Evolutionary conservation across 2,888 invertebrate genomes (phyloP), one percentile per base, ranked within the genome.

Genomic region (Cheilosia pagana): DNA sequence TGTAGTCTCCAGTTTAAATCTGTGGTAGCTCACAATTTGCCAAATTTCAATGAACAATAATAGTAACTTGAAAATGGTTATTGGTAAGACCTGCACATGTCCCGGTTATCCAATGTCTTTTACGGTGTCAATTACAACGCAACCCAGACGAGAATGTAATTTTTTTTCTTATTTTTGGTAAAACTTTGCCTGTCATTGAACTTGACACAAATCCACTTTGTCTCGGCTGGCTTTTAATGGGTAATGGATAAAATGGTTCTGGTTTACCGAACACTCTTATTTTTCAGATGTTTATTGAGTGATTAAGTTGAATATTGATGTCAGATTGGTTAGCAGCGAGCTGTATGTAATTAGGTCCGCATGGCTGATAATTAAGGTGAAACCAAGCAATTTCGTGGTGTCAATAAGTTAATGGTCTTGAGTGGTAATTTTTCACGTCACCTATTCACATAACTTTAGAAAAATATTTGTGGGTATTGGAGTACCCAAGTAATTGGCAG

Each of bases 351-450:
- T 67, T 68, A 68, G 68, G 31, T 41, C 53, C 31, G 62, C 53
- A 72, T 72, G 72, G 43, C 31, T 62, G 52, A 53, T 62, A 60
- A 53, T 72, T 72, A 43, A 60, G 72, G 72, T 59, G n/a, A 43
- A 16, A 19, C 43, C 52, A 19, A 48, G 39, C 57, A 41, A 39
- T 65, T 65, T 65, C 39, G 57, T 43, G 74, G 74, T 63, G 57
- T 45, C 70, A 48, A 70, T 45, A 70, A 70, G 57, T 70, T 70
- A 65, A 63, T 53, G 52, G 21, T 6, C 52, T 31, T 12, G 19
- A 31, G n/a, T 43, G 52, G 60, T 53, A 41, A 52, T 52, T 28
- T 62, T 52, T 72, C 48, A 71, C 48, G n/a, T 16, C 25, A 28
- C 43, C 23, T 43, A 12, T 12, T 45, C 10, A 1, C 2, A 31